Evolutionary conservation across 2,888 invertebrate genomes (phyloP).

Genomic region (Platycheirus rosarum): DNA sequence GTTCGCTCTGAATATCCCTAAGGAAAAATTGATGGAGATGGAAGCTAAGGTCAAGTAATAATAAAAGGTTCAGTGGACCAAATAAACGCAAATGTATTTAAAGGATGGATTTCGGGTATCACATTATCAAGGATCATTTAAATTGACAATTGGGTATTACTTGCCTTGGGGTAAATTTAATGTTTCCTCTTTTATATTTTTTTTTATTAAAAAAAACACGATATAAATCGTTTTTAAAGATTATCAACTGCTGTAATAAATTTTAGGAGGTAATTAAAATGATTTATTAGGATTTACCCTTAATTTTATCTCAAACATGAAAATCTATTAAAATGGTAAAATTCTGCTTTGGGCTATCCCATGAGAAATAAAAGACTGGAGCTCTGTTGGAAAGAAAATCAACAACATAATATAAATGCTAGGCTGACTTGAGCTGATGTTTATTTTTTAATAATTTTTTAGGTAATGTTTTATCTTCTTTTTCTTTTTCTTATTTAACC

Average conservation of each 20-base stretch:
- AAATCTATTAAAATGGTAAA: no score
- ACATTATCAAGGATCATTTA: not conserved
- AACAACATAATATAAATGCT: no score
- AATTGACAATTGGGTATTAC: constrained; percentile 8
- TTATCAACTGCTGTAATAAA: not conserved
- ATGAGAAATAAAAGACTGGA: no score
- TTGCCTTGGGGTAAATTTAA: constrained; percentile 1
- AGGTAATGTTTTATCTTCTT: no score
- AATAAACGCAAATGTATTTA: constrained; percentile 11
- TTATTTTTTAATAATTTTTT: no score
- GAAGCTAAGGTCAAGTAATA: constrained; percentile 24
- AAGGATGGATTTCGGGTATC: no score
- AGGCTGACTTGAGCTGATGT: no score
- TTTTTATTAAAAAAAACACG: not conserved
- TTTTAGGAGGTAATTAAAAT: constrained; percentile 8
- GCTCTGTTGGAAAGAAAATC: no score
- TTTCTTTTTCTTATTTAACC: no score
- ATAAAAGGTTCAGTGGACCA: constrained; percentile 1
- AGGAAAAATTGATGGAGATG: constrained; percentile 26
- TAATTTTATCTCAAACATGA: not conserved
- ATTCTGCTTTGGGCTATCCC: no score
- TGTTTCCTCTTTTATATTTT: not conserved
- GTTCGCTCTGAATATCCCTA: constrained; percentile 22
- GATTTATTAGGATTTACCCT: constrained; percentile 19
- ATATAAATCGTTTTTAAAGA: not conserved